These are phyloP conservation scores for Clytia hemisphaerica DNA, from an alignment of 30 jellyfish, hydroid and myxozoan genomes.

Conservation along the genomic window DNA sequence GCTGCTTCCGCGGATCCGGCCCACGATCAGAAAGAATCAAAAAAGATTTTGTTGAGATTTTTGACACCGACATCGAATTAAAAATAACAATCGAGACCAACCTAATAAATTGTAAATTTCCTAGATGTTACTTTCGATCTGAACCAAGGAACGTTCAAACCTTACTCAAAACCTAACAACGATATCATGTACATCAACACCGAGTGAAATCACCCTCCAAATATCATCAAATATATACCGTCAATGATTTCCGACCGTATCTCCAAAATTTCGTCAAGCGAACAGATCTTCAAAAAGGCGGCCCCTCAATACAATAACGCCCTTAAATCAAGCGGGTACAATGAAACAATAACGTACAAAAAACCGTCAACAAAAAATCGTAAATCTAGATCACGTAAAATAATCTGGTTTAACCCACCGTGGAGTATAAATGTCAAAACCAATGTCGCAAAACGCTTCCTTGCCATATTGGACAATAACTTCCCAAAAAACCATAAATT, in stretches of 20 bases:
- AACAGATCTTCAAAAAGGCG: constrained; percentile 45
- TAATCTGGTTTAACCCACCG: constrained; percentile 50
- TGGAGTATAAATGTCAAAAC: constrained; percentile 52
- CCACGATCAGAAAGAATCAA: constrained; percentile 30
- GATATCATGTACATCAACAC: constrained; percentile 38
- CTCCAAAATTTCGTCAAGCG: constrained; percentile 50
- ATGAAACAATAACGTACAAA: background rate
- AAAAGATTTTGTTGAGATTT: constrained; percentile 5
- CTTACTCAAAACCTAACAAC: constrained; percentile 51
- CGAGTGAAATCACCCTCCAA: constrained; percentile 59
- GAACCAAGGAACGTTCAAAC: constrained; percentile 31
- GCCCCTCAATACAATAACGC: constrained; percentile 46
- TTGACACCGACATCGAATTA: constrained; percentile 31
- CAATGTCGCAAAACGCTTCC: constrained; percentile 38
- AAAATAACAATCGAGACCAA: constrained; percentile 40
- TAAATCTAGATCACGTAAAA: constrained; percentile 7
- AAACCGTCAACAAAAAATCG: background rate
- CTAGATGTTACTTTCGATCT: constrained; percentile 49
- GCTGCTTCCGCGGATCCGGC: constrained; percentile 34
- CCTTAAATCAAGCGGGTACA: constrained; percentile 16
- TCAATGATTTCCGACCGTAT: constrained; percentile 20
- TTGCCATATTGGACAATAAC: constrained; percentile 29
- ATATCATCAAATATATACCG: constrained; percentile 38
- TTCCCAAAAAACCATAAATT: constrained; percentile 44
- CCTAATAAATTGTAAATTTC: constrained; percentile 44